These are phyloP conservation scores for Aporophyla nigra DNA, from an alignment of 2,888 invertebrate genomes.

Conservation along the genomic window DNA sequence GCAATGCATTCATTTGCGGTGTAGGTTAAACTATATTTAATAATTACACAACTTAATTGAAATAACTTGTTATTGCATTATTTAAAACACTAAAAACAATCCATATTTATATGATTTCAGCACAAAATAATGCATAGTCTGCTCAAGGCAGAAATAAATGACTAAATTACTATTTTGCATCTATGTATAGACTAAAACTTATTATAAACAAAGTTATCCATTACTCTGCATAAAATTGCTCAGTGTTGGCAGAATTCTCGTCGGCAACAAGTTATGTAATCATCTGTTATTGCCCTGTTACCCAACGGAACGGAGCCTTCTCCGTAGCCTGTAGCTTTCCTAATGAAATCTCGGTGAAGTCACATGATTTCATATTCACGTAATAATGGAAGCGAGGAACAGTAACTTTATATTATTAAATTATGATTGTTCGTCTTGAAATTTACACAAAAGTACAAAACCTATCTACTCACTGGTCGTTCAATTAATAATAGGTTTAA, in stretches of 20 bases:
- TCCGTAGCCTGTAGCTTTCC: conserved; percentile 22
- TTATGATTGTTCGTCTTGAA: conserved; percentile 1
- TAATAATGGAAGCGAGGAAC: conserved; percentile 5
- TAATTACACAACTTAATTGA: not conserved
- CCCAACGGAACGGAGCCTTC: conserved; percentile 24
- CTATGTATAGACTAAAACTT: not conserved
- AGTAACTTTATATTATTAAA: not conserved
- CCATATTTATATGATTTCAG: not conserved
- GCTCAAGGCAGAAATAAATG: not conserved
- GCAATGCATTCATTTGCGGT: not conserved
- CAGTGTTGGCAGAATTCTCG: conserved; percentile 10
- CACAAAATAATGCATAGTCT: not conserved
- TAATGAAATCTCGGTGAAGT: conserved; percentile 24
- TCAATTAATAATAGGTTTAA: not conserved
- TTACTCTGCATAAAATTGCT: conserved; percentile 4
- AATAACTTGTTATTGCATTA: not conserved
- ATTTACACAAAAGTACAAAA: not conserved
- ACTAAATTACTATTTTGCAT: not conserved
- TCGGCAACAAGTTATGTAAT: conserved; percentile 33
- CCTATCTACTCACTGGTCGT: not conserved
- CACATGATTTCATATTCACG: conserved; percentile 19
- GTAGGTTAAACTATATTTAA: not conserved
- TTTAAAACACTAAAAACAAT: no score
- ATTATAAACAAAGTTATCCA: not conserved
- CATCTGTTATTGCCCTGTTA: conserved; percentile 30